Percentiles rank a stretch among this genome's conserved stretches.
phyloP scores from a whole-genome alignment of 92 coral and sea anemone species.

The Blastomussa wellsi region DNA sequence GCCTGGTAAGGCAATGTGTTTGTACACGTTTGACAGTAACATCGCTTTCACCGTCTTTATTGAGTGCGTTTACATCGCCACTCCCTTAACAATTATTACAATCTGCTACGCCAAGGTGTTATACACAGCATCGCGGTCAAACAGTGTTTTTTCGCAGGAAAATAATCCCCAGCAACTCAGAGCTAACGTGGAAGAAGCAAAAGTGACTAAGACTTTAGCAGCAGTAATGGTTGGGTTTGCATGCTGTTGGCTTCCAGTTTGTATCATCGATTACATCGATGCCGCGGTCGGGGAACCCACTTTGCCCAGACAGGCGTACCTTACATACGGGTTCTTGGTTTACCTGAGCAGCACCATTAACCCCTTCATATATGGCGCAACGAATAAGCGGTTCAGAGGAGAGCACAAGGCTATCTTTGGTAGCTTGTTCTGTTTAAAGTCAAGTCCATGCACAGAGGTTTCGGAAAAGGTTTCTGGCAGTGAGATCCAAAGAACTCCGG shows the following conservation, averaged over 20 bases:
- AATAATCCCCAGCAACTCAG: conserved; percentile 50
- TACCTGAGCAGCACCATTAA: conserved; percentile 65
- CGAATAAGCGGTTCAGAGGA: conserved; percentile 56
- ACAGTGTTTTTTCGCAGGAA: conserved; percentile 49
- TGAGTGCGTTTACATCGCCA: conserved; percentile 52
- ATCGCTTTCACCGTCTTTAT: conserved; percentile 57
- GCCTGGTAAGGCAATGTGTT: conserved; percentile 71
- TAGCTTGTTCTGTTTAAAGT: neutral
- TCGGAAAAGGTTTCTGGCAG: neutral
- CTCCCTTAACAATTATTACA: conserved; percentile 45
- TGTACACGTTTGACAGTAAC: conserved; percentile 62
- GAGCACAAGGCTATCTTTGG: conserved; percentile 48
- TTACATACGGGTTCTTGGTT: conserved; percentile 59
- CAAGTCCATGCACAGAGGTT: neutral
- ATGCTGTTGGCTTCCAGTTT: conserved; percentile 82
- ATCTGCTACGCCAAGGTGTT: conserved; percentile 61
- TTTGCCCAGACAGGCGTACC: conserved; percentile 56
- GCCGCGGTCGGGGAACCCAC: conserved; percentile 59
- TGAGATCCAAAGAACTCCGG: neutral
- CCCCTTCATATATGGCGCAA: conserved; percentile 67
- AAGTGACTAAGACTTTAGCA: conserved; percentile 73
- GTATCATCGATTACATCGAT: conserved; percentile 71
- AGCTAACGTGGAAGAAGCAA: conserved; percentile 76
- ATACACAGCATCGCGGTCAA: conserved; percentile 48
- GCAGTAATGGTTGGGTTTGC: conserved; percentile 74